Conservation (phyloP, 2,797 vertebrate species). For the Amphiprion clarkii region DNA sequence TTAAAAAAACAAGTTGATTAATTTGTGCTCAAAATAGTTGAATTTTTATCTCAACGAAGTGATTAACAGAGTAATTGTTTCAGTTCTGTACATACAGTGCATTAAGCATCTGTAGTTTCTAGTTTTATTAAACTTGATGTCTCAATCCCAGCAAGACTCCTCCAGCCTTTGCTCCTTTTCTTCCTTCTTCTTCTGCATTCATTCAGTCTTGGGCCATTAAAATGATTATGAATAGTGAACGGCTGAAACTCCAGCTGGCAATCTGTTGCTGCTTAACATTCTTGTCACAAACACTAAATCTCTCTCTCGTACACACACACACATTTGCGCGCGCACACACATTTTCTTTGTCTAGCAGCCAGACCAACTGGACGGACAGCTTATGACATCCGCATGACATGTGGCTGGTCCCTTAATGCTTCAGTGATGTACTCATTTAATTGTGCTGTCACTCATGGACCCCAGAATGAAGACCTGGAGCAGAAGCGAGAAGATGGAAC, state of each 20-base stretch:
- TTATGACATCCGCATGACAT: conserved; percentile 70
- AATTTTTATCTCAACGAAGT: too few relatives aligned
- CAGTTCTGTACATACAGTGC: background rate
- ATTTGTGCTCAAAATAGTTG: too few relatives aligned
- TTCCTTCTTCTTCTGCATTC: conserved; percentile 29
- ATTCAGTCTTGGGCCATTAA: conserved; percentile 48
- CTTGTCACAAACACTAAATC: conserved; percentile 51
- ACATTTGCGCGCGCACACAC: background rate
- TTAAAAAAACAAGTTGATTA: background rate
- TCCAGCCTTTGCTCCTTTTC: conserved; percentile 12
- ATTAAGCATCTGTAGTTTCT: background rate
- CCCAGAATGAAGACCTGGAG: conserved; percentile 44
- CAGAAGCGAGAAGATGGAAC: conserved; percentile 15
- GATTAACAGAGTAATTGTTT: background rate
- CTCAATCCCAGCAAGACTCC: background rate
- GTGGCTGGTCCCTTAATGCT: conserved; percentile 66
- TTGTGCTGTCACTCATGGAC: conserved; percentile 74
- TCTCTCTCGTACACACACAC: background rate
- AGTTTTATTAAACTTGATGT: background rate
- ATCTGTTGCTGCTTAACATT: conserved; percentile 65
- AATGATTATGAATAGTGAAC: conserved; percentile 53
- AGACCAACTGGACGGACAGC: conserved; percentile 56
- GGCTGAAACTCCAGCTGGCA: conserved; percentile 55
- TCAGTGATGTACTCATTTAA: conserved; percentile 68
- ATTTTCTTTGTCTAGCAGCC: conserved; percentile 30